Conservation (phyloP, 2,797 vertebrate species). For the Zenarchopterus dispar region DNA sequence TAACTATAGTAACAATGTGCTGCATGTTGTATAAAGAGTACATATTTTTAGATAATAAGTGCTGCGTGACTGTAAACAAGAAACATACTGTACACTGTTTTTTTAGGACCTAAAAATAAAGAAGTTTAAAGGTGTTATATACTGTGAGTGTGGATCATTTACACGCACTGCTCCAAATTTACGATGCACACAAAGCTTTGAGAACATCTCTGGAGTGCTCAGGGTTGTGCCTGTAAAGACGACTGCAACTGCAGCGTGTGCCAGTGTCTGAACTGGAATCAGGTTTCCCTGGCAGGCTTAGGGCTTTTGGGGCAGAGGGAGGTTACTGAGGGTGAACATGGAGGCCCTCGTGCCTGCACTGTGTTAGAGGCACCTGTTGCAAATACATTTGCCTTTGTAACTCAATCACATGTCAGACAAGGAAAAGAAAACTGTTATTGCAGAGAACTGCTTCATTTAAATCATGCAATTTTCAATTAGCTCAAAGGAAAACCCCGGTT, state of each 20-base stretch:
- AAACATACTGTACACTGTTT: too few species aligned
- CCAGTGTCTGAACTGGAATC: slow-evolving; percentile 78
- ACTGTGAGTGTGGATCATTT: background rate
- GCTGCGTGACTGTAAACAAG: too few species aligned
- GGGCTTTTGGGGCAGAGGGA: slow-evolving; percentile 72
- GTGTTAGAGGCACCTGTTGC: slow-evolving; percentile 84
- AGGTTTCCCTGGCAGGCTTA: slow-evolving; percentile 77
- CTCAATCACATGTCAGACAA: slow-evolving; percentile 79
- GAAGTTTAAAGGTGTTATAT: too few species aligned
- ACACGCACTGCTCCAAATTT: background rate
- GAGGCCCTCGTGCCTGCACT: slow-evolving; percentile 75
- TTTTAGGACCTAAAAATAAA: too few species aligned
- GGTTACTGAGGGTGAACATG: slow-evolving; percentile 79
- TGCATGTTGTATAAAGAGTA: too few species aligned
- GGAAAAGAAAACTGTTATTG: slow-evolving; percentile 83
- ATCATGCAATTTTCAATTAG: slow-evolving; percentile 72
- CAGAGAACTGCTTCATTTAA: slow-evolving; percentile 74
- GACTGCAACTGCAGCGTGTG: slow-evolving; percentile 63
- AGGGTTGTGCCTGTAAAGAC: slow-evolving; percentile 47
- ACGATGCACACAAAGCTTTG: slow-evolving; percentile 14
- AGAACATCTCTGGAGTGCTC: slow-evolving; percentile 51
- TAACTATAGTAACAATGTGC: too few species aligned
- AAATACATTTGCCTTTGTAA: slow-evolving; percentile 82
- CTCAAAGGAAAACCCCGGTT: slow-evolving; percentile 54
- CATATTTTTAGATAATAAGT: too few species aligned